These are phyloP conservation scores for Ploceus nigricollis DNA, from an alignment of 2,113 vertebrate species.

Conservation along the genomic window DNA sequence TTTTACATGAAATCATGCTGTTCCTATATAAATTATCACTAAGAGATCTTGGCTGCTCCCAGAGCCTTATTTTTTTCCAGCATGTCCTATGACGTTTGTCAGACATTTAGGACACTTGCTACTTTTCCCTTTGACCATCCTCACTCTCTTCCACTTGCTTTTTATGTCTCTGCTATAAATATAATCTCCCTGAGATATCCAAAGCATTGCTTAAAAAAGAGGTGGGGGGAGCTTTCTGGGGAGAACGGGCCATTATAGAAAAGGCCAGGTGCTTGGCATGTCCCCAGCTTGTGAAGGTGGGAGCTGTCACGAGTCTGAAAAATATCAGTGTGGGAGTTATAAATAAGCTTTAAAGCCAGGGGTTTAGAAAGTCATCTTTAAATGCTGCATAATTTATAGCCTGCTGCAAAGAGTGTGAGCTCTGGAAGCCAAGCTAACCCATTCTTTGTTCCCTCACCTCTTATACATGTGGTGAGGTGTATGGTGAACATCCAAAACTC, in stretches of 20 bases:
- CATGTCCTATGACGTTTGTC: neutral
- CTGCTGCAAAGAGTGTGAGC: slow-evolving; percentile 55
- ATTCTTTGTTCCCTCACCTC: slow-evolving; percentile 32
- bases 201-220: slow-evolving; percentile 45
- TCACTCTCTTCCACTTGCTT: neutral
- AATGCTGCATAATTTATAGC: slow-evolving; percentile 74
- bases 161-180: slow-evolving; percentile 50
- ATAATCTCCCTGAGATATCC: slow-evolving; percentile 20
- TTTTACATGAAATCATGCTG: neutral
- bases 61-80: neutral
- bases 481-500: neutral
- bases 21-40: neutral
- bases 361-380: slow-evolving; percentile 74
- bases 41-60: neutral
- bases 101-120: neutral
- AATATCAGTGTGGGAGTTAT: slow-evolving; percentile 76
- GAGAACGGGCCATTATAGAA: slow-evolving; percentile 65
- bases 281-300: slow-evolving; percentile 67
- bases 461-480: neutral
- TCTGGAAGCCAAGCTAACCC: slow-evolving; percentile 31
- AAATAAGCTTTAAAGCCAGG: slow-evolving; percentile 73
- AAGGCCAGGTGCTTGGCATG: slow-evolving; percentile 73
- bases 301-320: slow-evolving; percentile 73
- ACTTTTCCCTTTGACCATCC: slow-evolving; percentile 36
- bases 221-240: slow-evolving; percentile 12